These are phyloP conservation scores for Sarcophaga subvicina DNA, from an alignment of 2,888 invertebrate species.

Conservation along the genomic window DNA sequence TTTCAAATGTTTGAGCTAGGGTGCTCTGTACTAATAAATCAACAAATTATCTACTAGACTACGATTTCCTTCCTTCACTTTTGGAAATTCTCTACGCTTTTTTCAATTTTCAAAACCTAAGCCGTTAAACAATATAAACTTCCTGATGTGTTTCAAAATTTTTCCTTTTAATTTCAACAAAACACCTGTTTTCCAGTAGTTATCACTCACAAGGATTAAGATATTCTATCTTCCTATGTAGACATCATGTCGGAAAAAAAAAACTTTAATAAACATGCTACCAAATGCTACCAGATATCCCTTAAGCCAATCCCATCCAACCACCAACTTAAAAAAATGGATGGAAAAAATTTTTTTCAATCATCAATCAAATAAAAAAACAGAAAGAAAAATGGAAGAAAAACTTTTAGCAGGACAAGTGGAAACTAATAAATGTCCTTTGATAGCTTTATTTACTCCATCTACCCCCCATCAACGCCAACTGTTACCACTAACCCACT, in stretches of 20 bases:
- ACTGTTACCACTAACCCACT: not conserved
- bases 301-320: not conserved
- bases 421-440: constrained; percentile 1
- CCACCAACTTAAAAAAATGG: not conserved
- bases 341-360: not conserved
- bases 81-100: too few species aligned
- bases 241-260: too few species aligned
- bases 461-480: not conserved
- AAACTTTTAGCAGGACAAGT: not conserved
- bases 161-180: too few species aligned
- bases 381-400: not conserved
- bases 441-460: not conserved
- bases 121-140: too few species aligned
- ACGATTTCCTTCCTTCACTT: too few species aligned
- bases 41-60: too few species aligned
- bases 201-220: too few species aligned
- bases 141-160: too few species aligned
- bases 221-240: not conserved
- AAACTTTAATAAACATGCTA: not conserved
- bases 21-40: too few species aligned
- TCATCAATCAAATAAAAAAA: not conserved
- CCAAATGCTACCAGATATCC: not conserved
- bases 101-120: too few species aligned
- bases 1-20: too few species aligned
- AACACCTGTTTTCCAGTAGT: too few species aligned